Conservation (phyloP, 2,888 invertebrate species). For the Tuberolachnus salignus region DNA sequence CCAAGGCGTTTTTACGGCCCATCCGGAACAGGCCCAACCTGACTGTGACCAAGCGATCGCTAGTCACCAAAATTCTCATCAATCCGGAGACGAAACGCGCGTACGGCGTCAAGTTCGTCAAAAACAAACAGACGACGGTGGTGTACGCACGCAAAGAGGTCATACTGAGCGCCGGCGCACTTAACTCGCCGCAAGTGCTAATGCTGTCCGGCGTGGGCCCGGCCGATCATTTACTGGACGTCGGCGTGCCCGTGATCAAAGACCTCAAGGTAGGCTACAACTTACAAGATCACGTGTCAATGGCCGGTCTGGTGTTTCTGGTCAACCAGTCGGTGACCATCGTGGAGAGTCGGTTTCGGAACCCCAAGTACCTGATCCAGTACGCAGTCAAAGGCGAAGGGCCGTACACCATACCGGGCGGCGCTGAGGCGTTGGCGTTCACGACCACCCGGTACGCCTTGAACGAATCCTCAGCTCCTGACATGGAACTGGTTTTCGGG, state of each 20-base stretch:
- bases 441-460: conserved; percentile 63
- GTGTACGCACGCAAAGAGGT: conserved; percentile 77
- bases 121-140: conserved; percentile 58
- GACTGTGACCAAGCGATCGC: conserved; percentile 58
- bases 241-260: conserved; percentile 62
- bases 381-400: conserved; percentile 62
- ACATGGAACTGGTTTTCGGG: conserved; percentile 66
- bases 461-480: conserved; percentile 62
- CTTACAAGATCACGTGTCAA: conserved; percentile 63
- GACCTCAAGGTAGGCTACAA: conserved; percentile 64
- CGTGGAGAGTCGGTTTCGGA: conserved; percentile 59
- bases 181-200: conserved; percentile 86
- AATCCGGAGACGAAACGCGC: conserved; percentile 70
- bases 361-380: conserved; percentile 61
- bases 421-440: conserved; percentile 64
- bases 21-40: conserved; percentile 63
- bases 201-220: conserved; percentile 79
- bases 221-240: conserved; percentile 61
- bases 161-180: conserved; percentile 83
- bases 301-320: conserved; percentile 62
- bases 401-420: conserved; percentile 63
- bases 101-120: conserved; percentile 63
- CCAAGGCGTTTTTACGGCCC: conserved; percentile 70
- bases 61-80: conserved; percentile 72
- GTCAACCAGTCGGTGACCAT: conserved; percentile 61